Percentiles rank a stretch among this genome's conserved stretches.
Evolutionary conservation across 2,797 vertebrate species (phyloP).

Genomic region (Halcyon smyrnensis): DNA sequence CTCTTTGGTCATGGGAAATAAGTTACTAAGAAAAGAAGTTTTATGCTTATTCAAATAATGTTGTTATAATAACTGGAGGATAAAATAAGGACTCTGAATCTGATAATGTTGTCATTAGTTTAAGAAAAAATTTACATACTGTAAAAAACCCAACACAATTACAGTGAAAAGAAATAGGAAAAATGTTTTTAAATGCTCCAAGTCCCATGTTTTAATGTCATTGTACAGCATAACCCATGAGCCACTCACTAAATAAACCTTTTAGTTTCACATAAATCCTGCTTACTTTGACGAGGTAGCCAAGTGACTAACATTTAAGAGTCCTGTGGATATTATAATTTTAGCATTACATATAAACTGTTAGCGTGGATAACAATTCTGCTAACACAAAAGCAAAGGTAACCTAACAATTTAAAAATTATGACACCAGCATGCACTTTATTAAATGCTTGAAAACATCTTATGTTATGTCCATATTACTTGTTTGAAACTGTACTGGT

Average conservation of each 20-base stretch:
- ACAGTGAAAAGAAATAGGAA: conserved; percentile 9
- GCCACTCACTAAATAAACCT: conserved; percentile 6
- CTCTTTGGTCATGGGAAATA: not conserved
- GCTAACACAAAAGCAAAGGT: not conserved
- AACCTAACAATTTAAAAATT: not conserved
- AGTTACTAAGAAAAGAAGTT: not conserved
- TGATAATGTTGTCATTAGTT: not conserved
- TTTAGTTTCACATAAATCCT: conserved; percentile 40
- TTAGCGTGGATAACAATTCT: not conserved
- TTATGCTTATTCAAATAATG: not conserved
- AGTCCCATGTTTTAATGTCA: conserved; percentile 13
- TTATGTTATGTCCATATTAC: not conserved
- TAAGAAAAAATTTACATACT: not conserved
- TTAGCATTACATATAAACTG: not conserved
- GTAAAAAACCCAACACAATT: not conserved
- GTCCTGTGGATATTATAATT: not conserved
- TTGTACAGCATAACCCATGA: not conserved
- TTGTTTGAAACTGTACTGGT: not conserved
- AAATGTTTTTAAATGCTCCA: conserved; percentile 31
- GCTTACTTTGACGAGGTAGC: conserved; percentile 18
- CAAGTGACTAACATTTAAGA: conserved; percentile 4
- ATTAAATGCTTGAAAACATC: conserved; percentile 1
- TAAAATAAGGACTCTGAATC: not conserved
- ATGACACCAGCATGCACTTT: not conserved
- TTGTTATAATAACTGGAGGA: not conserved